These are phyloP conservation scores for Oncorhynchus keta DNA, from an alignment of 2,113 vertebrate species.

Conservation along the genomic window DNA sequence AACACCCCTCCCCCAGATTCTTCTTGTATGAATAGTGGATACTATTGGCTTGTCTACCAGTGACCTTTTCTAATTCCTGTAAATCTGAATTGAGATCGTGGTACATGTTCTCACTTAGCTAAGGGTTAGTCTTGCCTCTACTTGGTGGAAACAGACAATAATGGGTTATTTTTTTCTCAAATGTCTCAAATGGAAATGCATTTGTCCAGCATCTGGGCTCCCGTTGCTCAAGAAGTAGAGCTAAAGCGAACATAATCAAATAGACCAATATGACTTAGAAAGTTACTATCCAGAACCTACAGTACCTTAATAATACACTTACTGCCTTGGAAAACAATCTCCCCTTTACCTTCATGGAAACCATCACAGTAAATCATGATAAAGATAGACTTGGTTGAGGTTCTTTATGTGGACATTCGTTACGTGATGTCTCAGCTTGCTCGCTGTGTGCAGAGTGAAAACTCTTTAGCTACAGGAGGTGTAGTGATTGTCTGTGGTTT, in stretches of 20 bases:
- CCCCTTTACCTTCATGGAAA: not conserved
- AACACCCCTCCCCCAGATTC: not conserved
- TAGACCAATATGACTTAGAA: conserved; percentile 14
- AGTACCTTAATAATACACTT: conserved; percentile 7
- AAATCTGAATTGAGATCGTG: conserved; percentile 21
- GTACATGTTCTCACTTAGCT: conserved; percentile 18
- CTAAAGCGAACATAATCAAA: conserved; percentile 34
- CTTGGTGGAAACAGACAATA: not conserved
- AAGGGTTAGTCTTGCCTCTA: not conserved
- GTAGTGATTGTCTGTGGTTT: not conserved
- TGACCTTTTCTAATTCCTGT: conserved; percentile 27
- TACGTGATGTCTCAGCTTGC: not conserved
- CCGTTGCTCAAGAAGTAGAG: not conserved
- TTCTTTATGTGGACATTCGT: not conserved
- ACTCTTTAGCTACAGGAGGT: not conserved
- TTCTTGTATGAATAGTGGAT: conserved; percentile 4
- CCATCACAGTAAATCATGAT: not conserved
- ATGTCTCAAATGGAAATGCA: not conserved
- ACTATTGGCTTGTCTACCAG: conserved; percentile 21
- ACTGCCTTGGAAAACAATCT: conserved; percentile 21
- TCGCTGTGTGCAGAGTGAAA: not conserved
- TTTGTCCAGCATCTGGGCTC: conserved; percentile 14
- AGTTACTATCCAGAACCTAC: not conserved
- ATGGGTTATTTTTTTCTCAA: not conserved
- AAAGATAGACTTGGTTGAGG: not conserved